Percentiles rank a stretch among this genome's conserved stretches.
phyloP scores from a whole-genome alignment of 2,888 invertebrate species.

The Corbicula japonica region DNA sequence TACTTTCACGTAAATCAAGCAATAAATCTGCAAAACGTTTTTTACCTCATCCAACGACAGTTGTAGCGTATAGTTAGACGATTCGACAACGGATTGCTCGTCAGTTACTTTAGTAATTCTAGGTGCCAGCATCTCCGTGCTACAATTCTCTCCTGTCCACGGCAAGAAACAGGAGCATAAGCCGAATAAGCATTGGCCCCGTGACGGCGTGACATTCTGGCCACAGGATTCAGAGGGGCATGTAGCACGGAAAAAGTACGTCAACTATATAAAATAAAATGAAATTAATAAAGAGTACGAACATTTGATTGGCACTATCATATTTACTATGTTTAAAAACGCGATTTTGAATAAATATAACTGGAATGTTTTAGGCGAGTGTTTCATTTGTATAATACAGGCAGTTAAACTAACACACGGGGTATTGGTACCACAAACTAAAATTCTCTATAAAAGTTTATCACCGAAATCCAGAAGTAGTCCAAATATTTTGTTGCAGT shows the following conservation, averaged over 20 bases:
- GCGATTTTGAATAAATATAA: no score
- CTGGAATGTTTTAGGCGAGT: not conserved
- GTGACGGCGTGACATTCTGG: slow-evolving; percentile 42
- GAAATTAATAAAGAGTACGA: not conserved
- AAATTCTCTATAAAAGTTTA: no score
- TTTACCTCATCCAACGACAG: slow-evolving; percentile 24
- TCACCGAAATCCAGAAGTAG: no score
- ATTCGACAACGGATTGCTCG: slow-evolving; percentile 17
- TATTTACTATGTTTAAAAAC: no score
- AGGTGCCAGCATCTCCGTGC: slow-evolving; percentile 50
- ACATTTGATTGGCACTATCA: not conserved
- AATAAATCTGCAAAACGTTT: no score
- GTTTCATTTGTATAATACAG: no score
- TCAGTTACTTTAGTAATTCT: slow-evolving; percentile 10
- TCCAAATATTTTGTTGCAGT: no score
- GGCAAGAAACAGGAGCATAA: slow-evolving; percentile 66
- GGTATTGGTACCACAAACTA: no score
- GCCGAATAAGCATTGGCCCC: slow-evolving; percentile 70
- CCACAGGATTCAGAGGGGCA: slow-evolving; percentile 70
- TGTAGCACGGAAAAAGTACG: slow-evolving; percentile 53
- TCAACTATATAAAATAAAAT: slow-evolving; percentile 42
- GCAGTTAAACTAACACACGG: no score
- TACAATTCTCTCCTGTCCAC: slow-evolving; percentile 69
- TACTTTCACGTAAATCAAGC: no score
- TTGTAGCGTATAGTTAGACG: slow-evolving; percentile 3